These are phyloP conservation scores for Reticulitermes speratus DNA, from an alignment of 1,140 invertebrate species.

Conservation along the genomic window DNA sequence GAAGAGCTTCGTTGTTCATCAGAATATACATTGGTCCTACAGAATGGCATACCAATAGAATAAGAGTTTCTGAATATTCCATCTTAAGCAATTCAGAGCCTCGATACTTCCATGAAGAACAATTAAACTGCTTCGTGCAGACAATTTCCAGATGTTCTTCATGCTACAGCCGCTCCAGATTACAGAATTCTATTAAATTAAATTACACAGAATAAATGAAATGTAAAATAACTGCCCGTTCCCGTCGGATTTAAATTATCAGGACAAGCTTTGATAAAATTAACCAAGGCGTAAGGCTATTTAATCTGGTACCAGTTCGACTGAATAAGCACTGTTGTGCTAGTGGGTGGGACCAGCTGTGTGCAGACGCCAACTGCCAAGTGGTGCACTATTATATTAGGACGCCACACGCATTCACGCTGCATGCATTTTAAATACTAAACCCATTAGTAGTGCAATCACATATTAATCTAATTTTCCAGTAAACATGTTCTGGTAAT, in stretches of 20 bases:
- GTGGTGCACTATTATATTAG: no score
- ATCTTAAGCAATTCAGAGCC: background rate
- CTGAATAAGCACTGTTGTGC: background rate
- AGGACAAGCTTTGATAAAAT: slow-evolving; percentile 13
- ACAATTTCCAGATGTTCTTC: background rate
- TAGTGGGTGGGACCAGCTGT: background rate
- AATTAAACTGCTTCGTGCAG: background rate
- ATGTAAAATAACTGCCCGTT: background rate
- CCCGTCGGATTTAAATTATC: background rate
- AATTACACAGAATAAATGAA: slow-evolving; percentile 3
- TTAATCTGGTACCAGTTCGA: background rate
- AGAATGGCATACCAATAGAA: background rate
- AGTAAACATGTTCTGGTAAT: no score
- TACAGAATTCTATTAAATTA: background rate
- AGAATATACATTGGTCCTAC: no score
- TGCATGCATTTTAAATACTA: no score
- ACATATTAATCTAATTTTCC: no score
- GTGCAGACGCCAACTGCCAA: no score
- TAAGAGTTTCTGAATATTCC: background rate
- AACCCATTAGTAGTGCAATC: no score
- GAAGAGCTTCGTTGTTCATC: no score
- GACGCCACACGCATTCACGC: no score
- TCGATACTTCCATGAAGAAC: background rate
- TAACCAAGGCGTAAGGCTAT: slow-evolving; percentile 10
- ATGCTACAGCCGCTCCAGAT: background rate